A percentile compares a stretch with the other conserved stretches of the same genome.
Evolutionary conservation across 2,113 vertebrate species (phyloP).

Genomic region (Salvelinus fontinalis): DNA sequence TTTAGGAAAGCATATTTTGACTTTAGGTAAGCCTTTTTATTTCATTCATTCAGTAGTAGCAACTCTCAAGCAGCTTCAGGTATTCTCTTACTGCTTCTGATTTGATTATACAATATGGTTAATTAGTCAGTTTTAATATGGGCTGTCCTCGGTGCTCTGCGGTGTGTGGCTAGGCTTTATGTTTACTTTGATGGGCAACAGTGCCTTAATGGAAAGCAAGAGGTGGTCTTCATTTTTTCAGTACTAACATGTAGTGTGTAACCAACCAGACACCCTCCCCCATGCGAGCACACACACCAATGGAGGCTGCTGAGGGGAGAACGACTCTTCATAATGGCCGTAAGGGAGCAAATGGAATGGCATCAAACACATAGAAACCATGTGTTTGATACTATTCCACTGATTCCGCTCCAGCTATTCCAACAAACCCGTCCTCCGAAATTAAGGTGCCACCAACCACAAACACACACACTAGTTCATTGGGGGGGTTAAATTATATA

Average conservation of each 20-base stretch:
- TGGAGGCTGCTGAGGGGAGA: too few species aligned
- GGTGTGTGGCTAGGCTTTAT: not conserved
- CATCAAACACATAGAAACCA: too few species aligned
- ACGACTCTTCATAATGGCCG: too few species aligned
- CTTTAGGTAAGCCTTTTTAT: conserved; percentile 17
- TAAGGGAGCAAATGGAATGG: too few species aligned
- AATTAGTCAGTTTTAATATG: not conserved
- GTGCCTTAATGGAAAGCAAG: conserved; percentile 34
- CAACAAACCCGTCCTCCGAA: too few species aligned
- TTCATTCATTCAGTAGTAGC: not conserved
- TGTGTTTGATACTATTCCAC: too few species aligned
- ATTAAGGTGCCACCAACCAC: too few species aligned
- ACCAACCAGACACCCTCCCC: not conserved
- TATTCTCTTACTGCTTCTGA: not conserved
- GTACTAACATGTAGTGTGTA: conserved; percentile 12
- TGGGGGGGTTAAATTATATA: conserved; percentile 46
- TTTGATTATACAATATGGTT: conserved; percentile 4
- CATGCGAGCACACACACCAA: too few species aligned
- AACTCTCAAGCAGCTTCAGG: too few species aligned
- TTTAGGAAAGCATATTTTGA: not conserved
- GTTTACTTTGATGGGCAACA: conserved; percentile 16
- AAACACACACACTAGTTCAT: not conserved
- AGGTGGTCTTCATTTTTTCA: not conserved
- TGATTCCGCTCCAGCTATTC: too few species aligned
- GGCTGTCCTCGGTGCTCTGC: not conserved